Evolutionary conservation across 2,888 invertebrate species (phyloP).

Genomic region (Peribatodes rhomboidaria): DNA sequence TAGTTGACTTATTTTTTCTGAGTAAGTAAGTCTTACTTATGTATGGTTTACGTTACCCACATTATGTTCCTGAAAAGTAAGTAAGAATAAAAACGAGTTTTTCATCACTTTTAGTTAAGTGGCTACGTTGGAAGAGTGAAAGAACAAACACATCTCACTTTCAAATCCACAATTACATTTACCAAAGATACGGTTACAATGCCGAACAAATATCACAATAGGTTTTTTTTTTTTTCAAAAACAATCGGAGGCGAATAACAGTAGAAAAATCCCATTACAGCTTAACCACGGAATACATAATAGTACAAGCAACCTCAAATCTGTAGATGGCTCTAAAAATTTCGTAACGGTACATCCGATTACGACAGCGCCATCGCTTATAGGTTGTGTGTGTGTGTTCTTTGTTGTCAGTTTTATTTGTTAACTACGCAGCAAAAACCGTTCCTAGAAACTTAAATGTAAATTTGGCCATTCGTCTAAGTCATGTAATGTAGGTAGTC

Average conservation of each 20-base stretch:
- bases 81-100: too few relatives aligned
- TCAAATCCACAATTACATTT: background rate
- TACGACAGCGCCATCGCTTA: constrained; percentile 42
- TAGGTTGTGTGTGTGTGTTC: constrained; percentile 28
- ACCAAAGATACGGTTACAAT: constrained; percentile 1
- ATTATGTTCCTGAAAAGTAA: too few relatives aligned
- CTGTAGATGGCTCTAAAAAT: constrained; percentile 41
- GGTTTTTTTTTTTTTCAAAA: constrained; percentile 15
- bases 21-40: background rate
- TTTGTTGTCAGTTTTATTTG: constrained; percentile 29
- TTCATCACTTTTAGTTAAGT: background rate
- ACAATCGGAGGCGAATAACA: constrained; percentile 20
- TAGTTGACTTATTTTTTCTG: background rate
- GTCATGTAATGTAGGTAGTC: constrained; percentile 9
- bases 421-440: constrained; percentile 23
- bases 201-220: constrained; percentile 8
- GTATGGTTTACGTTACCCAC: too few relatives aligned
- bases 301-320: constrained; percentile 33
- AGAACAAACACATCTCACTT: constrained; percentile 4
- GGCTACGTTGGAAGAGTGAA: background rate
- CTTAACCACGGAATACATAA: constrained; percentile 15
- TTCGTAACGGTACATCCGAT: constrained; percentile 49
- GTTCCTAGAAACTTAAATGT: constrained; percentile 12
- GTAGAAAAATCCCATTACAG: constrained; percentile 30
- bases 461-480: constrained; percentile 7